These are phyloP conservation scores for Ptychochromis oligacanthus DNA, from an alignment of 2,113 vertebrate genomes.

Conservation along the genomic window DNA sequence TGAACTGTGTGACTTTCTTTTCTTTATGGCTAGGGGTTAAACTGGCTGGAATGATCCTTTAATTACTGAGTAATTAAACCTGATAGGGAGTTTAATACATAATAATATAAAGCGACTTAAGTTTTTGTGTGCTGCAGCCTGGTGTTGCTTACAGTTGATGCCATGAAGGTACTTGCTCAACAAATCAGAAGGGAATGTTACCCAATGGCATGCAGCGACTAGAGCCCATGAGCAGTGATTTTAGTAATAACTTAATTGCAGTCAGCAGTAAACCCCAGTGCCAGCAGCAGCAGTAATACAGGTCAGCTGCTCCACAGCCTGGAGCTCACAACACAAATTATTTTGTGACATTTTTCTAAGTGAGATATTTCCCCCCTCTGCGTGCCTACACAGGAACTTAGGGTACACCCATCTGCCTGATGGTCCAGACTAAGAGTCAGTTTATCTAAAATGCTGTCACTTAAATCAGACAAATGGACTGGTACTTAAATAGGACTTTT, in stretches of 20 bases:
- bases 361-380: background rate
- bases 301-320: background rate
- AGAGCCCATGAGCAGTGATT: background rate
- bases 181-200: background rate
- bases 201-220: background rate
- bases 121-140: background rate
- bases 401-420: background rate
- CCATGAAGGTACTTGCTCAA: accelerated
- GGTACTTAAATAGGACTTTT: background rate
- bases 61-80: background rate
- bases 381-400: background rate
- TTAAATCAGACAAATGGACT: background rate
- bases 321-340: background rate
- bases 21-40: background rate
- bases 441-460: background rate
- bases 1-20: background rate
- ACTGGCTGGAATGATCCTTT: background rate
- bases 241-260: background rate
- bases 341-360: background rate
- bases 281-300: background rate
- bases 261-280: background rate
- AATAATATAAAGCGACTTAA: accelerated
- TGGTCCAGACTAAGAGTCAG: background rate
- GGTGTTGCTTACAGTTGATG: background rate
- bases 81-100: background rate